Conservation (phyloP, 2,797 vertebrate species). For the Oreonectes daqikongensis region DNA sequence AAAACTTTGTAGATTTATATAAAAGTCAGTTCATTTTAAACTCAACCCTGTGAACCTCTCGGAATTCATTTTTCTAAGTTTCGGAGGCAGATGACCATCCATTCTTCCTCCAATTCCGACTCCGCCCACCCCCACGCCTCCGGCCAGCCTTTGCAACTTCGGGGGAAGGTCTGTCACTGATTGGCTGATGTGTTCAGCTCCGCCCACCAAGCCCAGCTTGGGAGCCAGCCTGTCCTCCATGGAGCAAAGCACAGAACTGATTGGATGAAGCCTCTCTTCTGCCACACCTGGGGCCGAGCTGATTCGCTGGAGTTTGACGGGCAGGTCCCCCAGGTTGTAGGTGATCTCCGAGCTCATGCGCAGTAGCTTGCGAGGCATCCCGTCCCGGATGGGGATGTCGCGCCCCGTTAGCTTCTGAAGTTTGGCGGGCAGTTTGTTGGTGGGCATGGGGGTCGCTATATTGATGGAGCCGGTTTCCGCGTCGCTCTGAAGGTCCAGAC, state of each 20-base stretch:
- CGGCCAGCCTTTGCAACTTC: constrained; percentile 94
- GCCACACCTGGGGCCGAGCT: constrained; percentile 97
- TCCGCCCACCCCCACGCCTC: constrained; percentile 79
- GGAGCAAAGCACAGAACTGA: constrained; percentile 69
- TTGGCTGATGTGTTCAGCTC: constrained; percentile 92
- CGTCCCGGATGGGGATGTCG: constrained; percentile 72
- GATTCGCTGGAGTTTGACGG: constrained; percentile 98
- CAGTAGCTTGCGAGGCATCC: constrained; percentile 94
- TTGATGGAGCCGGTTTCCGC: constrained; percentile 72
- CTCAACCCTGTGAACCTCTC: constrained; percentile 87
- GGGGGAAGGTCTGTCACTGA: constrained; percentile 97
- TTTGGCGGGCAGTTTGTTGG: constrained; percentile 92
- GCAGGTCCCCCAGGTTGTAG: constrained; percentile 96
- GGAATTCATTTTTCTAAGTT: constrained; percentile 98
- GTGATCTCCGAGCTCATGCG: constrained; percentile 99
- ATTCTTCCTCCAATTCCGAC: constrained; percentile 75
- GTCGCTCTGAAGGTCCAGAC: constrained; percentile 91
- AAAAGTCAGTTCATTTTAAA: constrained; percentile 52
- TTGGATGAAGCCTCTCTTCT: constrained; percentile 84
- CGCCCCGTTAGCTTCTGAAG: constrained; percentile 95
- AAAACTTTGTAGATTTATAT: constrained; percentile 19
- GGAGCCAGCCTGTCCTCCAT: constrained; percentile 75
- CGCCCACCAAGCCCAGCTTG: constrained; percentile 75
- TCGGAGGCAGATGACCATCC: constrained; percentile 97
- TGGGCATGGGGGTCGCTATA: constrained; percentile 58